Evolutionary conservation across 1,140 invertebrate genomes (phyloP).

Genomic region (Diorhabda sublineata): DNA sequence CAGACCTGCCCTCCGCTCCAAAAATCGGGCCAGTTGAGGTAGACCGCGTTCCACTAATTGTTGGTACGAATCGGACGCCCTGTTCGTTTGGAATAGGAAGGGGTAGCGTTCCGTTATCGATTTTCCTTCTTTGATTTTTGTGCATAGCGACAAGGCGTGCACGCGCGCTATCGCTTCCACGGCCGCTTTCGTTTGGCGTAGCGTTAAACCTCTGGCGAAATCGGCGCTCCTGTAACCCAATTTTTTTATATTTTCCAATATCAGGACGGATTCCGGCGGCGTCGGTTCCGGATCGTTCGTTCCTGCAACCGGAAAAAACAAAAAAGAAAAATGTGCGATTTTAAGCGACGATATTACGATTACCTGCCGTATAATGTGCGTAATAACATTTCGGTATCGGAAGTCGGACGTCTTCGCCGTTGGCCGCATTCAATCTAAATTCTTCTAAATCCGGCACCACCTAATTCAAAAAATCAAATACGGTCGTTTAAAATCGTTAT

Average conservation of each 20-base stretch:
- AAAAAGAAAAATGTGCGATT: background rate
- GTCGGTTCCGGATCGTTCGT: conserved; percentile 50
- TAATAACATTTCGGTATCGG: conserved; percentile 63
- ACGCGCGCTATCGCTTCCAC: conserved; percentile 65
- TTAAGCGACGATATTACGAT: background rate
- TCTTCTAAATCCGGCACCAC: conserved; percentile 60
- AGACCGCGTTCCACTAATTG: conserved; percentile 69
- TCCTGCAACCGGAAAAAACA: conserved; percentile 16
- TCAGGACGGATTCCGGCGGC: conserved; percentile 60
- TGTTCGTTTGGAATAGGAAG: conserved; percentile 70
- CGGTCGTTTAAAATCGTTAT: no score
- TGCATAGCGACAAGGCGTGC: conserved; percentile 64
- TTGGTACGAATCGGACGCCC: conserved; percentile 72
- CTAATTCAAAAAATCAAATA: conserved; percentile 41
- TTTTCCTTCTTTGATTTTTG: conserved; percentile 60
- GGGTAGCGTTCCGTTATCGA: conserved; percentile 62
- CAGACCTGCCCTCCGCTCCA: conserved; percentile 60
- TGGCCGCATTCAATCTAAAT: conserved; percentile 50
- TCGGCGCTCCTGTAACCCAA: conserved; percentile 54
- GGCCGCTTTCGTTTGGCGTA: conserved; percentile 61
- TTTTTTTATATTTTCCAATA: conserved; percentile 58
- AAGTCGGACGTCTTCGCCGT: conserved; percentile 45
- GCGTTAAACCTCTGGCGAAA: conserved; percentile 65
- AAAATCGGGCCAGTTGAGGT: conserved; percentile 65
- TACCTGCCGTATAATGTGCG: conserved; percentile 56